Evolutionary conservation across 2,113 vertebrate genomes (phyloP).

Genomic region (Lophochroa leadbeateri): DNA sequence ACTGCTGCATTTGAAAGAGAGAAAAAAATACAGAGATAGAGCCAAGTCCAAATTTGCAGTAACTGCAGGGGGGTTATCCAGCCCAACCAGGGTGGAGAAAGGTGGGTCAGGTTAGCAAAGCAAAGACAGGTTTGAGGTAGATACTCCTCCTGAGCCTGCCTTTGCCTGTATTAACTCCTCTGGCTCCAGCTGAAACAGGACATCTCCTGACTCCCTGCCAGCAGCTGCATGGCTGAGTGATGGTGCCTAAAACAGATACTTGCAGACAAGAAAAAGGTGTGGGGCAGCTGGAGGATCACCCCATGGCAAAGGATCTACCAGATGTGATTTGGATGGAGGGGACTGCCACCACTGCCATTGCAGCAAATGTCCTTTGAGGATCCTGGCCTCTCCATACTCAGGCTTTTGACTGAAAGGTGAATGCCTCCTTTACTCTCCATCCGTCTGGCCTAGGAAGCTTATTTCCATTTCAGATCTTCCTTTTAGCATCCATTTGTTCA

Average conservation of each 20-base stretch:
- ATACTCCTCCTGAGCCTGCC: background rate
- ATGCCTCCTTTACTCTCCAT: background rate
- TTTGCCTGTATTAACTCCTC: background rate
- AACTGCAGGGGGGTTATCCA: background rate
- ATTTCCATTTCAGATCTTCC: background rate
- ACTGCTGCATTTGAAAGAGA: background rate
- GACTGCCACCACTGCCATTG: background rate
- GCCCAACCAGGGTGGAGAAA: background rate
- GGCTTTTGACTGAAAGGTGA: background rate
- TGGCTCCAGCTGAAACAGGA: background rate
- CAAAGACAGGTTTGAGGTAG: background rate
- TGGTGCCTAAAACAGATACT: background rate
- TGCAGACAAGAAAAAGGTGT: background rate
- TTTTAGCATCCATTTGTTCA: background rate
- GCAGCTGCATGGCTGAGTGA: background rate
- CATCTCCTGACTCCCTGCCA: background rate
- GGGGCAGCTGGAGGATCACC: accelerated
- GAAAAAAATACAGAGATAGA: background rate
- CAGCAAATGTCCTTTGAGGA: background rate
- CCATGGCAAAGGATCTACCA: background rate
- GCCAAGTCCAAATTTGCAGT: background rate
- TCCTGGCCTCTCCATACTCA: background rate
- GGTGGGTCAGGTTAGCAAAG: background rate
- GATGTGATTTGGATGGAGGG: background rate
- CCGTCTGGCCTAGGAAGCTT: background rate